Evolutionary conservation across 1,140 invertebrate species (phyloP).

Genomic region (Cyclargus thomasi): DNA sequence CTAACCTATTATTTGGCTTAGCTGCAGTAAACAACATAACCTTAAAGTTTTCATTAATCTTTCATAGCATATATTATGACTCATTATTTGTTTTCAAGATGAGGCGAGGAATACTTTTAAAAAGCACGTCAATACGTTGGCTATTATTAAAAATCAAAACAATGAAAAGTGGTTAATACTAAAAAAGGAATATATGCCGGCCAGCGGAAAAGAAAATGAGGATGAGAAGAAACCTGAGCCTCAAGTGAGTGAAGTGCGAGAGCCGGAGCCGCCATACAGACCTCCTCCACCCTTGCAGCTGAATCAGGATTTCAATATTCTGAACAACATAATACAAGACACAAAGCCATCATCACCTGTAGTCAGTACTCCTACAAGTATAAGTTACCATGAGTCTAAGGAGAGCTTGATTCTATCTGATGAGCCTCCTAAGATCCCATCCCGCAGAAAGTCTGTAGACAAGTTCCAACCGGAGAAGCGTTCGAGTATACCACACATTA

Average conservation of each 20-base stretch:
- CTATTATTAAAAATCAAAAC: constrained; percentile 87
- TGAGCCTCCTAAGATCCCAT: constrained; percentile 60
- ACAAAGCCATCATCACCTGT: constrained; percentile 19
- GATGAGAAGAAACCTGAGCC: constrained; percentile 47
- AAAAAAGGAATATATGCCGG: constrained; percentile 80
- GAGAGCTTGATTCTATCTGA: constrained; percentile 43
- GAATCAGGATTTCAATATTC: constrained; percentile 60
- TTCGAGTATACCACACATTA: constrained; percentile 32
- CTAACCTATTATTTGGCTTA: neutral
- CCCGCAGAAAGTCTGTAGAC: constrained; percentile 50
- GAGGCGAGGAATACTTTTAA: constrained; percentile 91
- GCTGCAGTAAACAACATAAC: constrained; percentile 14
- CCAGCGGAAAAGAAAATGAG: constrained; percentile 43
- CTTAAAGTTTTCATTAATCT: neutral
- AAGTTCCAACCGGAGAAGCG: constrained; percentile 43
- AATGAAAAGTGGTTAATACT: constrained; percentile 90
- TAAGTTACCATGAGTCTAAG: constrained; percentile 37
- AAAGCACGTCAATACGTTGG: constrained; percentile 91
- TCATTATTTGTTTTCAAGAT: constrained; percentile 77
- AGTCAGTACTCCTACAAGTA: constrained; percentile 26
- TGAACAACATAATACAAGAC: constrained; percentile 49
- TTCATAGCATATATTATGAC: neutral
- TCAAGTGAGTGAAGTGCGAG: constrained; percentile 28
- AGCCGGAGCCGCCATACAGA: constrained; percentile 76
- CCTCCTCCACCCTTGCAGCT: constrained; percentile 78